These are phyloP conservation scores for Apis dorsata DNA, from an alignment of 1,140 invertebrate genomes.

Conservation along the genomic window DNA sequence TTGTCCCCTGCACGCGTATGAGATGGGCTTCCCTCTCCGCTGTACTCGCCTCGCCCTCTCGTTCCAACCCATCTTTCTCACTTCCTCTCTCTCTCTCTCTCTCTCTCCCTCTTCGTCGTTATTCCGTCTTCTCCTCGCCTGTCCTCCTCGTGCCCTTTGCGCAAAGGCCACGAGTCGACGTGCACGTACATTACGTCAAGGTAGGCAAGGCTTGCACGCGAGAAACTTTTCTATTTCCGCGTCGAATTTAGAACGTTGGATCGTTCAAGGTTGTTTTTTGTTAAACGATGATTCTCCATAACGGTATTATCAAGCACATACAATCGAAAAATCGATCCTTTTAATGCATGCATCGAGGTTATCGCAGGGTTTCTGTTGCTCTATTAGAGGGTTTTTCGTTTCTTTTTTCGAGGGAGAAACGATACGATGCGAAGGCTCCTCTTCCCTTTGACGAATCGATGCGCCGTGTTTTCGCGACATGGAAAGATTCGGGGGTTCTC, in stretches of 20 bases:
- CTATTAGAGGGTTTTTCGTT: neutral
- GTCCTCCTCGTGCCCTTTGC: slow-evolving; percentile 5
- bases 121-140: neutral
- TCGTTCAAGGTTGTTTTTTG: neutral
- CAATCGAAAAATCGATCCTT: slow-evolving; percentile 3
- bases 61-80: neutral
- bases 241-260: neutral
- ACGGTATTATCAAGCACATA: too few species aligned
- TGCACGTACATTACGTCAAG: slow-evolving; percentile 47
- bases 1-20: slow-evolving; percentile 77
- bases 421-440: neutral
- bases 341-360: slow-evolving; percentile 26
- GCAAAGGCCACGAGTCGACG: slow-evolving; percentile 44
- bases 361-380: neutral
- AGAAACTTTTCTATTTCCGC: slow-evolving; percentile 23
- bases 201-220: slow-evolving; percentile 22
- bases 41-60: slow-evolving; percentile 49
- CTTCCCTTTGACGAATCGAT: neutral
- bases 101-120: neutral
- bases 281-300: neutral
- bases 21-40: slow-evolving; percentile 63
- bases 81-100: neutral
- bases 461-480: neutral
- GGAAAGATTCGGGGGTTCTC: neutral
- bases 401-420: too few species aligned